Evolutionary conservation across 1,140 invertebrate species (phyloP).

Genomic region (Tetramorium alpestre): DNA sequence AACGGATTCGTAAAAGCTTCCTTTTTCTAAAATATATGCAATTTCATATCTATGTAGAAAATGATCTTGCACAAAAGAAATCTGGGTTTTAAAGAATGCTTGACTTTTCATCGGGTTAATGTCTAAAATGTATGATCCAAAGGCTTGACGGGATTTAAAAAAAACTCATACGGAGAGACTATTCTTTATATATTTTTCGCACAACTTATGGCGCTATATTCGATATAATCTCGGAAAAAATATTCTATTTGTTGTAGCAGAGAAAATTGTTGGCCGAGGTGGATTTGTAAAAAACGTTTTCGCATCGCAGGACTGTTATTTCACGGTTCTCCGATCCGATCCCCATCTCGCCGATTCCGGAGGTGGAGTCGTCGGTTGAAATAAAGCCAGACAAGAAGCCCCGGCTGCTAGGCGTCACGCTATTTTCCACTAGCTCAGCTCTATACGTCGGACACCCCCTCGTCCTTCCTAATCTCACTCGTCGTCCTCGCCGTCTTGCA

Average conservation of each 20-base stretch:
- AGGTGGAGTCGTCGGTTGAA: constrained; percentile 55
- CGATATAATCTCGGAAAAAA: not conserved
- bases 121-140: not conserved
- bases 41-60: not conserved
- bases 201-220: not conserved
- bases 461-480: constrained; percentile 54
- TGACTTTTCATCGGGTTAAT: not conserved
- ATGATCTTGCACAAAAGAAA: not conserved
- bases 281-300: constrained; percentile 28
- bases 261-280: constrained; percentile 24
- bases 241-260: constrained; percentile 35
- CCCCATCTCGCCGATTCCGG: constrained; percentile 21
- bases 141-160: not conserved
- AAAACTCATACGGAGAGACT: not conserved
- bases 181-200: not conserved
- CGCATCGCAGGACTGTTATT: constrained; percentile 37
- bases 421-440: constrained; percentile 75
- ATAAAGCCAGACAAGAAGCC: constrained; percentile 54
- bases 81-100: not conserved
- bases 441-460: constrained; percentile 57
- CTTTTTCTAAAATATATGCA: not conserved
- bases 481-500: not conserved
- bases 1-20: not conserved
- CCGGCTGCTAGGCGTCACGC: constrained; percentile 55
- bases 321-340: constrained; percentile 49